Base-by-base conservation (phyloP, 2,113 vertebrate species). In the Sinosuthora webbiana region DNA sequence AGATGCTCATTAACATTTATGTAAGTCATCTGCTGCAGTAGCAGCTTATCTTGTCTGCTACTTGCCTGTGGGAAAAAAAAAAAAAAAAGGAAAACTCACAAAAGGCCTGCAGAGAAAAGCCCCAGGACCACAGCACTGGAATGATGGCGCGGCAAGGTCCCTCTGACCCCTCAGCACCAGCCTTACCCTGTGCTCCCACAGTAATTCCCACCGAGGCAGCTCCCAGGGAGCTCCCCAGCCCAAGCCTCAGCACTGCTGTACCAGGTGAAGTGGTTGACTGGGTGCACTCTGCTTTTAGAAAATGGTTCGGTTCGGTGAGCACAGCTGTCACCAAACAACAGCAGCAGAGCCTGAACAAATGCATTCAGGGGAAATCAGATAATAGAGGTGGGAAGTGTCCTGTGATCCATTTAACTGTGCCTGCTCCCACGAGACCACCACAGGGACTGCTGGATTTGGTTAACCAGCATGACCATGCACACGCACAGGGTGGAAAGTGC, bases 281-380 rank as follows among this genome's bases (percentile, higher is more conserved):
- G 78, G 87, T 82, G 57, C 1, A 1, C 75, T 91, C 84, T 65
- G 87, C 94, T 93, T 85, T 83, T 77, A 80, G 63, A 88, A 80
- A 85, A 95, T 80, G 90, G 90, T 96, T 95, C 56, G 90, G 90
- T 96, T 95, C 56, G 85, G 57, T 93, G 95, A 97, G 94, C 93
- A 94, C 96, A 97, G 92, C 89, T 95, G 93, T 94, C 93, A 95
- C 95, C 89, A 80, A 94, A 93, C 84, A 94, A 65, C 84, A 73
- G 71, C 11, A 77, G 94, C 87, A 77, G 79, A 93, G 82, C 63
- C 85, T 59, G 85, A 92, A 91, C 91, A 96, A 95, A 95, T 70
- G 83, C 82, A 47, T 85, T 37, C 84, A 55, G 47, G 59, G 63
- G 79, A 94, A 95, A 93, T 77, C 95, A 94, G 78, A 90, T 95